Percentiles rank a stretch among this genome's conserved stretches.
phyloP scores from a whole-genome alignment of 2,797 vertebrate species.

The Agapornis canus region DNA sequence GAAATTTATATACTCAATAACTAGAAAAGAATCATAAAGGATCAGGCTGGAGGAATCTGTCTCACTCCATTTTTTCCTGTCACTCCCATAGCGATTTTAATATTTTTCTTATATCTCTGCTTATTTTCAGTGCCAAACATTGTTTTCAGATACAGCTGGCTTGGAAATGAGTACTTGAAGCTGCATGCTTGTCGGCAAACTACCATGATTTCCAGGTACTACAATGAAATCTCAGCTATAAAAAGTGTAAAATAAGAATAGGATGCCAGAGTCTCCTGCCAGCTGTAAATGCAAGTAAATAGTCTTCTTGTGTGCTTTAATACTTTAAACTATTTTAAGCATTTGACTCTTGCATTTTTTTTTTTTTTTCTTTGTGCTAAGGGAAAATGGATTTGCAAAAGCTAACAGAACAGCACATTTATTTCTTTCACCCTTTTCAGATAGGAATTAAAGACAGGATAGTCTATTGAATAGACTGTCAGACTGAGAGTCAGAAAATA shows the following conservation, averaged over 20 bases:
- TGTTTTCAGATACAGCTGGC: slow-evolving; percentile 80
- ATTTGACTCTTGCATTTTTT: slow-evolving; percentile 29
- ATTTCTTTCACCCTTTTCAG: slow-evolving; percentile 58
- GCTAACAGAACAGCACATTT: slow-evolving; percentile 52
- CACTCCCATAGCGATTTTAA: slow-evolving; percentile 85
- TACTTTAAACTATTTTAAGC: slow-evolving; percentile 57
- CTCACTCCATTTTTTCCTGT: slow-evolving; percentile 83
- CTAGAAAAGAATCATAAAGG: slow-evolving; percentile 82
- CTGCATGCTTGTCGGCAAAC: slow-evolving; percentile 39
- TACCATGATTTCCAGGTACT: slow-evolving; percentile 58
- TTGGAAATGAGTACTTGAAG: slow-evolving; percentile 73
- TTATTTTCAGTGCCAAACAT: slow-evolving; percentile 82
- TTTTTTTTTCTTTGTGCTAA: slow-evolving; percentile 28
- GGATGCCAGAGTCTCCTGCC: slow-evolving; percentile 21
- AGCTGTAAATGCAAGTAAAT: slow-evolving; percentile 59
- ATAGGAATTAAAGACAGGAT: slow-evolving; percentile 53
- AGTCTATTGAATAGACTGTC: slow-evolving; percentile 40
- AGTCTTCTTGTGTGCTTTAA: slow-evolving; percentile 42
- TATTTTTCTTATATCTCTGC: slow-evolving; percentile 80
- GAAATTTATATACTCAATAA: slow-evolving; percentile 85
- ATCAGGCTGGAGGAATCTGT: slow-evolving; percentile 80
- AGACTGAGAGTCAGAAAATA: slow-evolving; percentile 46
- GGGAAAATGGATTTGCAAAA: slow-evolving; percentile 58
- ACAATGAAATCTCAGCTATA: slow-evolving; percentile 54
- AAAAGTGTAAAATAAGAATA: slow-evolving; percentile 51